Conservation (phyloP, 2,888 invertebrate species). For the Cosmia pyralina region DNA sequence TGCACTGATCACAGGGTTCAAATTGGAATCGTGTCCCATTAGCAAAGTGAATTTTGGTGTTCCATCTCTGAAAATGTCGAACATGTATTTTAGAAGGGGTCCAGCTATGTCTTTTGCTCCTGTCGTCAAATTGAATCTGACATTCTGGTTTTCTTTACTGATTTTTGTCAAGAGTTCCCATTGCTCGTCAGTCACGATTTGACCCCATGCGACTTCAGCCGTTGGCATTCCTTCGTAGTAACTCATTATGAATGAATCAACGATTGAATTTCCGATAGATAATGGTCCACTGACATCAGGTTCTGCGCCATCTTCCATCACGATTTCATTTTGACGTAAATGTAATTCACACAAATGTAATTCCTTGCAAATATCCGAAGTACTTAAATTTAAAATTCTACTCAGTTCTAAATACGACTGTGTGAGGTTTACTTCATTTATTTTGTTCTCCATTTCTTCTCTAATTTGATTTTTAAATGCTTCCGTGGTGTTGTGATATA, state of each 20-base stretch:
- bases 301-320: slow-evolving; percentile 72
- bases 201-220: slow-evolving; percentile 80
- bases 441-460: slow-evolving; percentile 74
- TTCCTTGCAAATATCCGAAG: slow-evolving; percentile 74
- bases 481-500: slow-evolving; percentile 71
- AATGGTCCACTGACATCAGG: slow-evolving; percentile 78
- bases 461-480: slow-evolving; percentile 65
- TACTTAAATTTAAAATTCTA: slow-evolving; percentile 75
- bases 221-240: slow-evolving; percentile 78
- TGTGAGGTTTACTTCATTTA: slow-evolving; percentile 68
- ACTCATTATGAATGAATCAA: slow-evolving; percentile 82
- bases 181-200: slow-evolving; percentile 70
- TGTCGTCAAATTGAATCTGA: slow-evolving; percentile 75
- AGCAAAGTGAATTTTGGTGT: slow-evolving; percentile 73
- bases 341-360: slow-evolving; percentile 74
- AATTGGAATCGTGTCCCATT: slow-evolving; percentile 83
- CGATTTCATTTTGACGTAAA: slow-evolving; percentile 65
- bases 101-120: slow-evolving; percentile 72
- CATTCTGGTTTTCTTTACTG: slow-evolving; percentile 73
- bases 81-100: slow-evolving; percentile 76
- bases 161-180: slow-evolving; percentile 75
- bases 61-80: slow-evolving; percentile 66
- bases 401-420: slow-evolving; percentile 72
- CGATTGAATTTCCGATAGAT: slow-evolving; percentile 70
- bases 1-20: slow-evolving; percentile 72